Evolutionary conservation across 1,140 invertebrate species (phyloP), one percentile per base, ranked within the genome.

Genomic region (Laodelphax striatellus): DNA sequence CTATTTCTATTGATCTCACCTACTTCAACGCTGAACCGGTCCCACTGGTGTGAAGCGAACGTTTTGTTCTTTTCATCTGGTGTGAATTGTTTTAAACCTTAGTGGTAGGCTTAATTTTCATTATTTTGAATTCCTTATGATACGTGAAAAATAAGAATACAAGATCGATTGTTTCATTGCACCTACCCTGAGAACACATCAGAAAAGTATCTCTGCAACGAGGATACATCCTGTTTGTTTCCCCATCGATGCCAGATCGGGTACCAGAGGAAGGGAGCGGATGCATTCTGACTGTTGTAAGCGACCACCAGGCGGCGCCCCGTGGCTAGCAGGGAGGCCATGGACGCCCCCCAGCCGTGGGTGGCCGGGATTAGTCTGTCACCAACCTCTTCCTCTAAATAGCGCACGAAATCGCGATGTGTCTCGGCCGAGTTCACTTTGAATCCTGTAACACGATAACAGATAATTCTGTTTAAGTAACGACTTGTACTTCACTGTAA

Each of bases 211-310:
- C 62, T 64, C 46, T 80, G 76, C 14, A 84, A 67, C 41, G 73
- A 70, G 1, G 70, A 24, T 57, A 79, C 66, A 2, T 64, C 73
- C 54, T 80, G 76, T 6, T 77, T 79, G 64, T 84, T 76, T 11
- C 80, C 81, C 82, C 82, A 84, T 44, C 80, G 73, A 55, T 84
- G 82, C 21, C 72, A 68, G 2, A 79, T 76, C 11, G 71, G 70
- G 17, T 69, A 67, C 75, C 75, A 80, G 0, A 79, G 62, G 6
- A 52, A 55, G 0, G 63, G 60, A 1, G 31, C 31, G 6, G 75
- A 71, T 1, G 76, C 67, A 2, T 64, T 58, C 16, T 62, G 55
- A 10, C 79, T 67, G 55, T 82, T 79, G 60, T 84, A 84, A 14
- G 79, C 77, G 5, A 84, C 68, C 54, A 84, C 77, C 0, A 83